These are phyloP conservation scores for Yponomeuta evonymella DNA, from an alignment of 2,888 invertebrate genomes.

Conservation along the genomic window DNA sequence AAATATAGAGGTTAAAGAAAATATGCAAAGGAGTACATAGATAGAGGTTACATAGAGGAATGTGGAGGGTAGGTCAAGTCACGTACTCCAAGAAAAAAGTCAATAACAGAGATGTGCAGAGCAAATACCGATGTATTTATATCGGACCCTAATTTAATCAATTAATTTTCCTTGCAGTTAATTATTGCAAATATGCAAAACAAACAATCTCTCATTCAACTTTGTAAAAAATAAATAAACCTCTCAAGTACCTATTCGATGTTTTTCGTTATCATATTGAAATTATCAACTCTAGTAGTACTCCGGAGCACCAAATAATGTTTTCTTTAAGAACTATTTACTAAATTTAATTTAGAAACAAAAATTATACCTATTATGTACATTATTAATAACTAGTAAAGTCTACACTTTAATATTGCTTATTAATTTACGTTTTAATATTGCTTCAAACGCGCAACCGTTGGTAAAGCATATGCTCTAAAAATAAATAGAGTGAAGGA, in stretches of 20 bases:
- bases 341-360: constrained; percentile 43
- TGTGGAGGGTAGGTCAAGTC: no score
- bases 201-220: background rate
- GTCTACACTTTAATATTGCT: constrained; percentile 65
- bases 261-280: constrained; percentile 51
- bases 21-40: constrained; percentile 49
- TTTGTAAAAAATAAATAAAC: constrained; percentile 5
- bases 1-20: constrained; percentile 23
- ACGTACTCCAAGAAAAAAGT: no score
- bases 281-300: constrained; percentile 34
- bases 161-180: background rate
- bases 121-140: no score
- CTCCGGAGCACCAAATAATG: constrained; percentile 64
- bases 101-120: no score
- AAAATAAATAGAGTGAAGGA: constrained; percentile 39
- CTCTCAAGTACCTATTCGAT: constrained; percentile 47
- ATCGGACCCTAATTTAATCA: background rate
- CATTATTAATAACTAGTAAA: constrained; percentile 39
- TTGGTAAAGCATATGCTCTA: constrained; percentile 42
- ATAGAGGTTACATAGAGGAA: constrained; percentile 8
- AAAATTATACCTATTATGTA: constrained; percentile 22
- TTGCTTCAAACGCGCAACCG: constrained; percentile 67
- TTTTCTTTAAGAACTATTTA: constrained; percentile 54
- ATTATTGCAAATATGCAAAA: background rate
- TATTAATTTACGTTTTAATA: constrained; percentile 60